phyloP scores from a whole-genome alignment of 2,113 vertebrate species.

The Pristiophorus japonicus region DNA sequence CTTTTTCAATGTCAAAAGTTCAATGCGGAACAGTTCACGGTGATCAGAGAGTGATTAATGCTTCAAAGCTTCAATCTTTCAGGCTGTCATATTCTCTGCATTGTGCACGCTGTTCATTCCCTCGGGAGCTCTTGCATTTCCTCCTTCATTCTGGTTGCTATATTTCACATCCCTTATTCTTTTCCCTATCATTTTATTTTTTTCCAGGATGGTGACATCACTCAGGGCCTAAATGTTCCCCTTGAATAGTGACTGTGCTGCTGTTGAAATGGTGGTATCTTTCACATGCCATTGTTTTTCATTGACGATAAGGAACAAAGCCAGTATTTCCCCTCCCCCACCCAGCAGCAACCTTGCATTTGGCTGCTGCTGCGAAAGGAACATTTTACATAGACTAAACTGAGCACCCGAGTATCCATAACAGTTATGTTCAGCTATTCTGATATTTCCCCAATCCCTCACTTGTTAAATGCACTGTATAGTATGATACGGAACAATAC shows the following conservation, averaged over 20 bases:
- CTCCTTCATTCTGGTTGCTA: neutral
- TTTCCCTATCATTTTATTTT: neutral
- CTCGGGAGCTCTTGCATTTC: neutral
- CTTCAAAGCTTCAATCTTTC: neutral
- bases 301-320: neutral
- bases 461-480: neutral
- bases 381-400: neutral
- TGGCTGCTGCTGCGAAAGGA: neutral
- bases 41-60: constrained; percentile 28
- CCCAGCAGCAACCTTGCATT: neutral
- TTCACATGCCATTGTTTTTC: neutral
- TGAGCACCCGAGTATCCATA: neutral
- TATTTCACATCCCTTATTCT: neutral
- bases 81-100: neutral
- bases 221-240: neutral
- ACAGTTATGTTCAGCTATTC: neutral
- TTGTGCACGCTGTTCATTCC: constrained; percentile 7
- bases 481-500: neutral
- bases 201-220: neutral
- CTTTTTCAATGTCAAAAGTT: constrained; percentile 17
- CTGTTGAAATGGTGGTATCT: neutral
- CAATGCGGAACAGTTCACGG: neutral
- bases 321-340: neutral
- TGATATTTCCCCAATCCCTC: neutral
- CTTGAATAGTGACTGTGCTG: neutral